Evolutionary conservation across 2,113 vertebrate species (phyloP), one percentile per base, ranked within the genome.

Genomic region (Channa argus): DNA sequence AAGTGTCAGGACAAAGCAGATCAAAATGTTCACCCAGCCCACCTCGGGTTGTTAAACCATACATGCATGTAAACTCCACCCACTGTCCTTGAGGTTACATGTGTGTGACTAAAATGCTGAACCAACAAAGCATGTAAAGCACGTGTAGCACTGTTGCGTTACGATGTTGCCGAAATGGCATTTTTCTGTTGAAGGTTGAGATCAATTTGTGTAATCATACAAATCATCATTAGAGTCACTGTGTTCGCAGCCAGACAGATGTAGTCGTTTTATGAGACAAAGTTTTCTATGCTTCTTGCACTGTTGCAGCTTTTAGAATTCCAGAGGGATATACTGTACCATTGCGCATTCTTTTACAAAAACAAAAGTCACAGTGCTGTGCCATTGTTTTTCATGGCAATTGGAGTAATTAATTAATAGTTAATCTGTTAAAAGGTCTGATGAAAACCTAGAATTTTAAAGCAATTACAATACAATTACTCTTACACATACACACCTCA

Each of bases 301-400:
- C 43, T 15, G 15, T 12, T 44, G 54, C 53, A 39, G 53, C 14
- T 41, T 14, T 63, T 45, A 45, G 3, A 13, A 43, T 70, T 56
- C 43, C 71, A 41, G 38, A 41, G 46, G 60, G 50, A 36, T 11
- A 15, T 10, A 9, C 33, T 8, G 63, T 56, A 7, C 2, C 5
- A 37, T 7, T 41, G 39, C 4, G 6, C 15, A 12, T 2, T 50
- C 24, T 53, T 47, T 58, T 36, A 41, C 50, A 14, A 46, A 52
- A 45, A 49, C 44, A 36, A 33, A 46, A 44, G 14, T n/a, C n/a
- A 2, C 13, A 37, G 14, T 15, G 9, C 24, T 51, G 24, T 8
- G 5, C 53, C 46, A 34, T 44, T 66, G 61, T 74, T 53, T 78
- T 53, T 24, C 61, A 24, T 49, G 15, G 11, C 47, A 60, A 60